Conservation (phyloP, 2,113 vertebrate genomes). For the Myocastor coypus region DNA sequence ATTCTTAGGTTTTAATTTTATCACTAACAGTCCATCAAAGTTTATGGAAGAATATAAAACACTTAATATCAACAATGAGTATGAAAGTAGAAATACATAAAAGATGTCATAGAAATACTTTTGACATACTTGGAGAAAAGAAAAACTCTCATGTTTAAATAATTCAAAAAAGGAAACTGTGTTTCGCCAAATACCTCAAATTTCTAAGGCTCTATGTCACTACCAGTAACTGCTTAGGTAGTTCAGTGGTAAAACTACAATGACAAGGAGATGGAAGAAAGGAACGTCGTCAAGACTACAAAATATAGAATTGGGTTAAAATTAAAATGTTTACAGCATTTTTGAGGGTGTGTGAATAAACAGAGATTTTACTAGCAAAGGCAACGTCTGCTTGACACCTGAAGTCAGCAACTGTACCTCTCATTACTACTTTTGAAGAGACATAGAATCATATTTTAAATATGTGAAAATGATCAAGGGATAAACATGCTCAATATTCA, state of each 20-base stretch:
- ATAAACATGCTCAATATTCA: not conserved
- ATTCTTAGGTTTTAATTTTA: slow-evolving; percentile 27
- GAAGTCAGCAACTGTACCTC: not conserved
- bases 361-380: not conserved
- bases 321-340: not conserved
- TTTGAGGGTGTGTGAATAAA: accelerated
- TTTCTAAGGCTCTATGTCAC: not conserved
- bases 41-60: not conserved
- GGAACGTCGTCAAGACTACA: not conserved
- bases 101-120: not conserved
- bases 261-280: not conserved
- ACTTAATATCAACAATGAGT: not conserved
- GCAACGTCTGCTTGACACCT: not conserved
- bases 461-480: not conserved
- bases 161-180: not conserved
- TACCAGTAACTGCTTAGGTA: not conserved
- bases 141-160: not conserved
- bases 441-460: not conserved
- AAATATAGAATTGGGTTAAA: not conserved
- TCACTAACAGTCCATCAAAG: not conserved
- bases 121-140: not conserved
- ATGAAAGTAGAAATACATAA: not conserved
- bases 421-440: not conserved
- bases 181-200: not conserved
- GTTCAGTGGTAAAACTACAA: not conserved